Conservation (phyloP, 2,113 vertebrate genomes). For the Excalfactoria chinensis region DNA sequence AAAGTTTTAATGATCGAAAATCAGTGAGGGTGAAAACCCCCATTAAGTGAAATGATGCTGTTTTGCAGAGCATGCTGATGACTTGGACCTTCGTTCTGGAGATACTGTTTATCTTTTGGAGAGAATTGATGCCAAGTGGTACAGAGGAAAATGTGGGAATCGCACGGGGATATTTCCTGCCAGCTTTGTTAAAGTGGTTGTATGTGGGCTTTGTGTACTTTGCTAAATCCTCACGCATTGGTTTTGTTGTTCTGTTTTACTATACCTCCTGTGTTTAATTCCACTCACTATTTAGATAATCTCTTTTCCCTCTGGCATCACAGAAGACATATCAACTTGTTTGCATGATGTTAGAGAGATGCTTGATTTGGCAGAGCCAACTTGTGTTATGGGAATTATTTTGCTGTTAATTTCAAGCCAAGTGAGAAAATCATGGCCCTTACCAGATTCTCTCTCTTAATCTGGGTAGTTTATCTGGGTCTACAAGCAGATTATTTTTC, state of each 20-base stretch:
- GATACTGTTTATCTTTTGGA: slow-evolving; percentile 88
- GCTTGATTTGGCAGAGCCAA: slow-evolving; percentile 6
- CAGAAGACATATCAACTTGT: neutral
- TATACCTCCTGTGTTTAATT: neutral
- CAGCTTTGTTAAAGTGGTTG: slow-evolving; percentile 87
- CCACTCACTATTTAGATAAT: slow-evolving; percentile 20
- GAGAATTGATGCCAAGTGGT: slow-evolving; percentile 90
- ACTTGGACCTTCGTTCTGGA: slow-evolving; percentile 87
- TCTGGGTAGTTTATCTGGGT: neutral
- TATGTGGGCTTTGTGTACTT: slow-evolving; percentile 73
- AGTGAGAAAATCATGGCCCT: slow-evolving; percentile 18
- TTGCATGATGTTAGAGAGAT: slow-evolving; percentile 27
- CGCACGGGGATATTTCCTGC: slow-evolving; percentile 89
- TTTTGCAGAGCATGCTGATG: slow-evolving; percentile 86
- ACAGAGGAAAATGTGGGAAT: slow-evolving; percentile 86
- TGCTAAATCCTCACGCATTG: neutral
- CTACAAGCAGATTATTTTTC: neutral
- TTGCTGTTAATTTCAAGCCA: slow-evolving; percentile 42
- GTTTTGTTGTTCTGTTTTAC: slow-evolving; percentile 9
- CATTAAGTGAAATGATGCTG: slow-evolving; percentile 3
- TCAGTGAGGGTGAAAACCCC: neutral
- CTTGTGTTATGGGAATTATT: slow-evolving; percentile 2
- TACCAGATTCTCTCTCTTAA: neutral
- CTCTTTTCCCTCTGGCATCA: slow-evolving; percentile 7
- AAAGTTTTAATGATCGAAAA: neutral